phyloP scores from a whole-genome alignment of 2,888 invertebrate genomes.

The Toxonevra muliebris region DNA sequence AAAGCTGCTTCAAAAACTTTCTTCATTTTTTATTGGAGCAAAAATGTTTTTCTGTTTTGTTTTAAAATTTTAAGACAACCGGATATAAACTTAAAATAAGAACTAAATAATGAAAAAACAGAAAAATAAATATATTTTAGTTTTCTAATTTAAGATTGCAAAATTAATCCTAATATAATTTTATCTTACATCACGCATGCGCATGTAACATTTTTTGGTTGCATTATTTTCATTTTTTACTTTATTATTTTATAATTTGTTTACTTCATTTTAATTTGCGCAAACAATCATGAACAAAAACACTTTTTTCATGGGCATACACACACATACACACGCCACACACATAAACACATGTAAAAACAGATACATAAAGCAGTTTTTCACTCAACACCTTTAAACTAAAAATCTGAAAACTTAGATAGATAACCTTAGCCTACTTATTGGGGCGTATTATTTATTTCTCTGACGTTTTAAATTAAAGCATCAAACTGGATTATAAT shows the following conservation, averaged over 20 bases:
- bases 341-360: slow-evolving; percentile 41
- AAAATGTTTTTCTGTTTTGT: too few species aligned
- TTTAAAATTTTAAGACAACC: too few species aligned
- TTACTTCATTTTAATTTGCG: slow-evolving; percentile 9
- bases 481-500: slow-evolving; percentile 65
- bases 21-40: too few species aligned
- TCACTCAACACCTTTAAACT: slow-evolving; percentile 3
- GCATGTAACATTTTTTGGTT: slow-evolving; percentile 61
- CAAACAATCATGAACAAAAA: slow-evolving; percentile 3
- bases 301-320: not conserved
- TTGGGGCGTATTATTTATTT: slow-evolving; percentile 35
- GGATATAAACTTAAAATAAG: not conserved
- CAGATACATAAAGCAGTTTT: slow-evolving; percentile 20
- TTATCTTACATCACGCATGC: slow-evolving; percentile 66
- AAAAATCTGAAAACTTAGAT: slow-evolving; percentile 4
- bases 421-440: not conserved
- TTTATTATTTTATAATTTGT: slow-evolving; percentile 24
- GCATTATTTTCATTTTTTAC: slow-evolving; percentile 31
- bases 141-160: slow-evolving; percentile 46
- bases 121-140: not conserved
- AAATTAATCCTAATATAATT: slow-evolving; percentile 62
- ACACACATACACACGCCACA: slow-evolving; percentile 14
- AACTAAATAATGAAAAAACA: not conserved
- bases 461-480: slow-evolving; percentile 52
- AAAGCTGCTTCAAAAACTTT: too few species aligned